phyloP scores from a whole-genome alignment of 64 coral and sea anemone genomes.

The Astreopora myriophthalma region DNA sequence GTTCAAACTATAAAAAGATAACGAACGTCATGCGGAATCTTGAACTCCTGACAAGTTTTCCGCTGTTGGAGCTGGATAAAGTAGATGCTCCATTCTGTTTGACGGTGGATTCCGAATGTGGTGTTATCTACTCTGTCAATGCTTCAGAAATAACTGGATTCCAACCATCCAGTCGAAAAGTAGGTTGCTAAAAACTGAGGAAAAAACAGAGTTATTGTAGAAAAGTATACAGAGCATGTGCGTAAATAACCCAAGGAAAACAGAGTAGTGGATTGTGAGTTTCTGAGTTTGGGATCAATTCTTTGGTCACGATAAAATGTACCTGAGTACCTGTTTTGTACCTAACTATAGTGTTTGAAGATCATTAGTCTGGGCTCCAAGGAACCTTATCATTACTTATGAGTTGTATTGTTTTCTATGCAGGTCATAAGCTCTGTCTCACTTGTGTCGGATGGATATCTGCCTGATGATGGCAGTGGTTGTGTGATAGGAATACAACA shows the following conservation, averaged over 20 bases:
- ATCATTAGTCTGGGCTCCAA: background rate
- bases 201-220: background rate
- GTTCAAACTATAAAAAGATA: background rate
- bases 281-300: too few species aligned
- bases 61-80: constrained; percentile 52
- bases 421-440: constrained; percentile 58
- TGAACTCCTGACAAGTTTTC: constrained; percentile 74
- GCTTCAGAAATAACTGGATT: constrained; percentile 52
- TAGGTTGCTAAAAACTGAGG: background rate
- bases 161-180: constrained; percentile 63
- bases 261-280: too few species aligned
- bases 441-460: constrained; percentile 58
- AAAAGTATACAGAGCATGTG: too few species aligned
- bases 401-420: background rate
- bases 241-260: too few species aligned
- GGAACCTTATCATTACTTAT: background rate
- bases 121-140: constrained; percentile 72
- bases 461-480: constrained; percentile 59
- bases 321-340: too few species aligned
- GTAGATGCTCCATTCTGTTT: constrained; percentile 55
- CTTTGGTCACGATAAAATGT: too few species aligned
- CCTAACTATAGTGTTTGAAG: background rate
- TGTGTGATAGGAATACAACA: constrained; percentile 87
- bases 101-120: constrained; percentile 81
- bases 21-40: constrained; percentile 73